phyloP scores from a whole-genome alignment of 2,888 invertebrate genomes.

The Onthophagus sagittarius region DNA sequence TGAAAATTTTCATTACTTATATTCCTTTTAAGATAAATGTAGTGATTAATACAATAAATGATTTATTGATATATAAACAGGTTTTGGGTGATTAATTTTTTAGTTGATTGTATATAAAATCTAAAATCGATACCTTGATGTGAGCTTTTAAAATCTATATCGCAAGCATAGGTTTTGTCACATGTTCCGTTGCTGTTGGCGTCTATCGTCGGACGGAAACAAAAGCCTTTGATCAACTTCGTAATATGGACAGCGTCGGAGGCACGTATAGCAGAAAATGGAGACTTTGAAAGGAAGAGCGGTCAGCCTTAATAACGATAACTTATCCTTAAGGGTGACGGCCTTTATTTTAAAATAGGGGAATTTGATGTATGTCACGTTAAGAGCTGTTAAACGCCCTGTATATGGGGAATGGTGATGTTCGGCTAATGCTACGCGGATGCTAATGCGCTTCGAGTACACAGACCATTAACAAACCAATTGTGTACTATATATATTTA shows the following conservation, averaged over 20 bases:
- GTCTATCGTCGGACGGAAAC: background rate
- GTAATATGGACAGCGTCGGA: background rate
- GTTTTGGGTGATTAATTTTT: conserved; percentile 1
- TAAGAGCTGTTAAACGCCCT: background rate
- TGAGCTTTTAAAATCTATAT: background rate
- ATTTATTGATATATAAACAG: background rate
- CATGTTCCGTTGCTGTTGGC: background rate
- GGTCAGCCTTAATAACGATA: background rate
- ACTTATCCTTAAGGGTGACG: background rate
- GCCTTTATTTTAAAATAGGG: background rate
- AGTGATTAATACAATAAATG: background rate
- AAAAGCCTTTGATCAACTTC: background rate
- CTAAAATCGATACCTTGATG: background rate
- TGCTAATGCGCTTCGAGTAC: background rate
- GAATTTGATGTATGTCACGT: background rate
- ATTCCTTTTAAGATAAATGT: background rate
- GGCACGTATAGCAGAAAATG: background rate
- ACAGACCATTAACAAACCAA: background rate
- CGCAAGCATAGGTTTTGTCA: background rate
- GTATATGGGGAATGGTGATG: background rate
- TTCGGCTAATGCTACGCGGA: background rate
- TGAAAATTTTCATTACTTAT: no score
- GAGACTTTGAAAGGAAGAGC: background rate
- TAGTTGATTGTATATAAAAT: background rate
- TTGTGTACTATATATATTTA: background rate